Base-by-base conservation (phyloP, 1,140 invertebrate genomes). In the Proctacanthus coquilletti region DNA sequence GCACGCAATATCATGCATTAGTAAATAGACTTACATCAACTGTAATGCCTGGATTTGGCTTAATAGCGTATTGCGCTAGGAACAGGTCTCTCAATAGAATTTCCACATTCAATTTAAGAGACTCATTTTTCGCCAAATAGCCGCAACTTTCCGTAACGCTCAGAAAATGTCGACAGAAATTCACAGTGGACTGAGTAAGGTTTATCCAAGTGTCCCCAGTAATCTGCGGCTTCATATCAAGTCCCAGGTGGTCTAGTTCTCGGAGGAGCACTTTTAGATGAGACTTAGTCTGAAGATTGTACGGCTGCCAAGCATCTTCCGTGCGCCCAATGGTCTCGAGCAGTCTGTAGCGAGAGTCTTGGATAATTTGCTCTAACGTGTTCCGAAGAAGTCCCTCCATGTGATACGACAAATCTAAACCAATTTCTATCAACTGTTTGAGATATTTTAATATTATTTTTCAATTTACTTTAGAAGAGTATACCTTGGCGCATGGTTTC, bases 341-440 rank as follows among this genome's bases (percentile, higher is more conserved):
- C 11, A 71, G 53, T 41, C 70, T 60, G 18, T 49, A 39, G 2
- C 55, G 49, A 0, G 56, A 60, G 31, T 60, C 56, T 10, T 60
- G 53, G 19, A 60, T 56, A 3, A 60, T 29, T 1, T 52, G 44
- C 4, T 64, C 66, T 2, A 88, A 60, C 14, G 82, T 75, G 10
- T 68, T 65, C 43, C 78, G 66, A 21, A 94, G 62, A 40, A 84
- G 70, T 20, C 76, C 75, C 49, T 92, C 82, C 34, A 95, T 63
- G 49, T 84, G 77, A 58, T 89, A 93, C 33, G 74, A 72, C 20
- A 95, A 61, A 51, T 71, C 70, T 39, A 72, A 49, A 15, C 70
- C 70, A 49, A 72, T 71, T 45, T 71, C 66, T 41, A 64, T 70
- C 29, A 71, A 67, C 33, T 70, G 41, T 27, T 41, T 48, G n/a